These are phyloP conservation scores for Mayetiola destructor DNA, from an alignment of 2,888 invertebrate genomes.

Conservation along the genomic window DNA sequence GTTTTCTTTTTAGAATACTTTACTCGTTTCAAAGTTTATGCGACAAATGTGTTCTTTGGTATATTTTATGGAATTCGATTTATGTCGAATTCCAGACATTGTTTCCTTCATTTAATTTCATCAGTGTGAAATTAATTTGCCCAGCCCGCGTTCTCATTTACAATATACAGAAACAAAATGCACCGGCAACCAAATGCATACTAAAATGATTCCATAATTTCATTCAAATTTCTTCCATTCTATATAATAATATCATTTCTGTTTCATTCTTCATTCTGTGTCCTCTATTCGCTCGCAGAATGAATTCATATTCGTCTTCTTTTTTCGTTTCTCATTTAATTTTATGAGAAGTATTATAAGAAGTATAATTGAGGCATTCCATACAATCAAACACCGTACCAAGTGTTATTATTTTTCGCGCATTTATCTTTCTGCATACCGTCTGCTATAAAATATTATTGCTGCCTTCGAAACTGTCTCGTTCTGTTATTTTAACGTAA, in stretches of 20 bases:
- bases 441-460: conserved; percentile 9
- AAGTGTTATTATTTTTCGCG: neutral
- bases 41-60: neutral
- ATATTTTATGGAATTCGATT: neutral
- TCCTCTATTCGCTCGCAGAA: too few species aligned
- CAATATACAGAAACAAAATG: neutral
- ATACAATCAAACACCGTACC: neutral
- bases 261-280: neutral
- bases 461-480: neutral
- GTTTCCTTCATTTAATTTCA: too few species aligned
- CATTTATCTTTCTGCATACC: neutral
- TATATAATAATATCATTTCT: neutral
- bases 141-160: neutral
- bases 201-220: too few species aligned
- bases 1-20: too few species aligned
- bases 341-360: neutral
- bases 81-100: too few species aligned
- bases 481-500: neutral
- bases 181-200: too few species aligned
- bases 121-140: conserved; percentile 2
- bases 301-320: neutral
- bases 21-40: too few species aligned
- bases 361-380: neutral
- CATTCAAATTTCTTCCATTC: neutral
- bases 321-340: neutral